Percentiles rank a stretch among this genome's conserved stretches.
Evolutionary conservation across 2,113 vertebrate genomes (phyloP).

Genomic region (Rhodinocichla rosea): DNA sequence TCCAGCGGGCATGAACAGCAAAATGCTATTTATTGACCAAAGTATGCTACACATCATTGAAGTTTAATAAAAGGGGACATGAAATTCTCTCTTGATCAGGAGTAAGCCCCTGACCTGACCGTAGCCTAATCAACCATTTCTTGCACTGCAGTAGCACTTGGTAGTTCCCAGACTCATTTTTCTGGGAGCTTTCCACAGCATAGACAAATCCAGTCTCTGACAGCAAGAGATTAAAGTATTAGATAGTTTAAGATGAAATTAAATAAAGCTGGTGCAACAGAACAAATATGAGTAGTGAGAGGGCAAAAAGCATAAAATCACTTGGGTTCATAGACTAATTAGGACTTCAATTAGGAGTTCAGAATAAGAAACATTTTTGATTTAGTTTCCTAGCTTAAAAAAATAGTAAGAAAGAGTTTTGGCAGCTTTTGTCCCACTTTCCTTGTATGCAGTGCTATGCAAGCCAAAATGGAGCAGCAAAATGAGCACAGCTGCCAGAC

Average conservation of each 20-base stretch:
- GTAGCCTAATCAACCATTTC: neutral
- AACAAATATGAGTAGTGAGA: neutral
- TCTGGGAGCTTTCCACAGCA: neutral
- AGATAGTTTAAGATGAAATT: neutral
- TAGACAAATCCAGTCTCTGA: conserved; percentile 8
- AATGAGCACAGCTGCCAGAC: neutral
- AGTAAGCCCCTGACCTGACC: neutral
- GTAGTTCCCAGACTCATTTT: neutral
- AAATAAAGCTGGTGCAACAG: neutral
- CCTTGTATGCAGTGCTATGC: neutral
- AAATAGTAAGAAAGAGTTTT: neutral
- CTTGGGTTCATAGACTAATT: neutral
- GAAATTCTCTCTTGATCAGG: conserved; percentile 8
- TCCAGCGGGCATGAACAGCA: neutral
- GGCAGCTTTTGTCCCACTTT: neutral
- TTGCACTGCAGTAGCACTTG: neutral
- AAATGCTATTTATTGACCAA: conserved; percentile 42
- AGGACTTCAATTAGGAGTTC: neutral
- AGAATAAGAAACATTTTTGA: neutral
- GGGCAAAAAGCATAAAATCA: neutral
- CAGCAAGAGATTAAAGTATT: conserved; percentile 21
- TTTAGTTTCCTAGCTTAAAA: neutral
- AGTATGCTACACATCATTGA: conserved; percentile 22
- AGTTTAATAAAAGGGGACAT: conserved; percentile 6
- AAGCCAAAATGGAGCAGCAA: neutral